Base-by-base conservation (phyloP, 2,888 invertebrate species). In the Drosophila multiciliata region DNA sequence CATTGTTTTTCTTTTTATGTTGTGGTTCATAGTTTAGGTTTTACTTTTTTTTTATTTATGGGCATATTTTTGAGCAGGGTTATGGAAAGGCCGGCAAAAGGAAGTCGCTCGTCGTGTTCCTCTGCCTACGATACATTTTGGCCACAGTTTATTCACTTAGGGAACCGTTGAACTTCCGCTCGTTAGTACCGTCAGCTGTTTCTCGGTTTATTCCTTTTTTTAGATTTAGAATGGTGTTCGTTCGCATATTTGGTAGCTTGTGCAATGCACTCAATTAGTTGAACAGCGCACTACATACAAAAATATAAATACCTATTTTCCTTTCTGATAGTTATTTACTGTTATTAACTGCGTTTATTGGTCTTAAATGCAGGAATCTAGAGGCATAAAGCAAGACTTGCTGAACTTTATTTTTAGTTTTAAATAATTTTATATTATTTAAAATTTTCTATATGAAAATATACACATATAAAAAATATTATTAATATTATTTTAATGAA, bases 101-200 rank as follows among this genome's bases (percentile, higher is more conserved):
- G 86, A 86, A 87, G 85, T 83, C 48, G 63, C 67, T 63, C 49
- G 66, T 66, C 73, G 70, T 42, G 53, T 67, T 58, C 58, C 57
- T 72, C 66, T 66, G 62, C 62, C 20, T 50, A 59, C 52, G 52
- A 61, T 55, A 58, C 50, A 58, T 82, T 68, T 75, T 73, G 82
- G 82, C 82, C 82, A 60, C 77, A 85, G 84, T 86, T 85, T 85
- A 85, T 85, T 86, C 84, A 85, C 84, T 85, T 86, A 86, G 73
- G 68, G 76, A 84, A 77, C 77, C 79, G 74, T 67, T 79, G 64
- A 74, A 75, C 87, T 86, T 85, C 84, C 84, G 84, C 76, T 77
- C 62, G 84, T 77, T 73, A 66, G 78, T 29, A 63, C 40, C 80
- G 54, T 52, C 69, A 54, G 54, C 49, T 66, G 11, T 55, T 40